phyloP scores from a whole-genome alignment of 2,797 vertebrate species.

The Tympanoctomys barrerae region DNA sequence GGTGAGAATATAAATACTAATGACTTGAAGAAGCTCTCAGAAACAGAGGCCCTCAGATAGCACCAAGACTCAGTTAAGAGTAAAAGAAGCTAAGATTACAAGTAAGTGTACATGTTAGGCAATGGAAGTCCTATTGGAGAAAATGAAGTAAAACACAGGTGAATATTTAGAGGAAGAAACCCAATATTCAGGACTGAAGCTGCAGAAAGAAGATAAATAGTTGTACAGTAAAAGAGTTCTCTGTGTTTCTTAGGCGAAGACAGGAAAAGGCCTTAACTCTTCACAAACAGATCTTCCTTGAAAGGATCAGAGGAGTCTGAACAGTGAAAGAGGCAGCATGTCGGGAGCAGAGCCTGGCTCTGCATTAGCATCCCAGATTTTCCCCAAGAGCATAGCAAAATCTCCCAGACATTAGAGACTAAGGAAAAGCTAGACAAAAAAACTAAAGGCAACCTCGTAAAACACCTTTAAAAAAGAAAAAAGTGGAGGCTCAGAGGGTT shows the following conservation, averaged over 20 bases:
- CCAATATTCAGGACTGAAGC: not conserved
- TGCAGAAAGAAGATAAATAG: not conserved
- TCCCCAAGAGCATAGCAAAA: not conserved
- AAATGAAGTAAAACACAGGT: not conserved
- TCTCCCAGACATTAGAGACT: not conserved
- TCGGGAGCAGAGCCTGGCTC: not conserved
- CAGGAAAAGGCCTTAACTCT: not conserved
- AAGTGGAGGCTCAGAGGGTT: not conserved
- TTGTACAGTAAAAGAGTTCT: not conserved
- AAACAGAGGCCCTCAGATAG: not conserved
- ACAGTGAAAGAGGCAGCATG: not conserved
- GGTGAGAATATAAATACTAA: not conserved
- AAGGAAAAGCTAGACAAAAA: not conserved
- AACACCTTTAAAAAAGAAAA: not conserved
- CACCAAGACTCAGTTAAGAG: not conserved
- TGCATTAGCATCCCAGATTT: not conserved
- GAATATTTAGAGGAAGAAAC: not conserved
- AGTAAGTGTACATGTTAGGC: not conserved
- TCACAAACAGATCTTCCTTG: not conserved
- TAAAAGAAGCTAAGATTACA: not conserved
- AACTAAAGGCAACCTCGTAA: not conserved
- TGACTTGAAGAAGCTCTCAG: not conserved
- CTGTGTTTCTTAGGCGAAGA: not conserved
- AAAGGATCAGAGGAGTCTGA: not conserved
- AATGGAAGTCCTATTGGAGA: not conserved